Conservation (phyloP, 2,797 vertebrate species). For the Falco columbarius region DNA sequence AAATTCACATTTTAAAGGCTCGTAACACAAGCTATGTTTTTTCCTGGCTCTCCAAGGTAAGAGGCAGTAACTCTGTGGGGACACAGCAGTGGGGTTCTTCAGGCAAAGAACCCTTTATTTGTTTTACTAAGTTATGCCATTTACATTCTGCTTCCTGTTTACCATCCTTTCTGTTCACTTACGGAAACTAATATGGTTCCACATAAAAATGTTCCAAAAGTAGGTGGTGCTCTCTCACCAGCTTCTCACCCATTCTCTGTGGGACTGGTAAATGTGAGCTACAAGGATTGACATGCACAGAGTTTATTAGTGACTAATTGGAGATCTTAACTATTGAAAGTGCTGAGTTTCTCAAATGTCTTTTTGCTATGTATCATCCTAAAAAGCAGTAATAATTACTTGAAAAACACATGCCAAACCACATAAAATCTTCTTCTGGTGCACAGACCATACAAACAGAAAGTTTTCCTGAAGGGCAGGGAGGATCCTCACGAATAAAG, state of each 20-base stretch:
- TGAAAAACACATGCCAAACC: neutral
- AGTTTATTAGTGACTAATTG: neutral
- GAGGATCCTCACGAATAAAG: neutral
- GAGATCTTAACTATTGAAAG: neutral
- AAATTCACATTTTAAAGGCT: neutral
- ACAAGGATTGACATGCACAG: neutral
- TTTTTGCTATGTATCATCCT: neutral
- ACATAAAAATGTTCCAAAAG: neutral
- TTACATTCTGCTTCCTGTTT: slow-evolving; percentile 28
- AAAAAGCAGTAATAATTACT: neutral
- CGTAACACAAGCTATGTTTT: neutral
- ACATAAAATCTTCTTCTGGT: neutral
- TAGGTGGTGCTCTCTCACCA: slow-evolving; percentile 48
- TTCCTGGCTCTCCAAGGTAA: neutral
- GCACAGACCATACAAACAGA: neutral
- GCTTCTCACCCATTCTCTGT: neutral
- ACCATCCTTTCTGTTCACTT: neutral
- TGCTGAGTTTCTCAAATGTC: neutral
- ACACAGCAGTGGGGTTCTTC: neutral
- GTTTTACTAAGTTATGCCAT: neutral
- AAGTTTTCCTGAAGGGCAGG: neutral
- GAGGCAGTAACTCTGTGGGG: neutral
- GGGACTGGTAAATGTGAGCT: neutral
- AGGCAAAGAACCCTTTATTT: neutral
- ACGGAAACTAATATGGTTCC: neutral